phyloP scores from a whole-genome alignment of 2,888 invertebrate genomes.

The Aporophyla lueneburgensis region DNA sequence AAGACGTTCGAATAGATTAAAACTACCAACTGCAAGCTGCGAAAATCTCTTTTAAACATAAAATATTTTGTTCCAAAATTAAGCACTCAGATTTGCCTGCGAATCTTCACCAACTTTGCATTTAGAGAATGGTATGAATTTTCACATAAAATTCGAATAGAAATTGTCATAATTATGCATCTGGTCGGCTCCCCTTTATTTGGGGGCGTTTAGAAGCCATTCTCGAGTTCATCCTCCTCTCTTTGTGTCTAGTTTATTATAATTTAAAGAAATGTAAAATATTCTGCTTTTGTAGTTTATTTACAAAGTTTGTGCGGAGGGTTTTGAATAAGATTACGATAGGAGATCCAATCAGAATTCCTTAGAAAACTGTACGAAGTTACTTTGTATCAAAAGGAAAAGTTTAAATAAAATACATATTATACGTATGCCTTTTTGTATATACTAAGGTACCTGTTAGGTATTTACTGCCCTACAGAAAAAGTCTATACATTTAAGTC shows the following conservation, averaged over 20 bases:
- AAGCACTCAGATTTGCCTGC: slow-evolving; percentile 7
- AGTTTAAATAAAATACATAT: not conserved
- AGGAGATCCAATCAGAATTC: not conserved
- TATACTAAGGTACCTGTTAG: not conserved
- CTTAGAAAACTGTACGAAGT: not conserved
- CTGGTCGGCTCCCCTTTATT: slow-evolving; percentile 68
- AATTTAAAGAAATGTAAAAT: slow-evolving; percentile 77
- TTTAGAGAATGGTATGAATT: slow-evolving; percentile 55
- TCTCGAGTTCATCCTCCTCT: slow-evolving; percentile 67
- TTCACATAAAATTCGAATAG: slow-evolving; percentile 70
- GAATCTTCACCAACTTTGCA: slow-evolving; percentile 33
- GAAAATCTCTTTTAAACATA: not conserved
- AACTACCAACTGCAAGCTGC: not conserved
- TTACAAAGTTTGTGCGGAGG: slow-evolving; percentile 16
- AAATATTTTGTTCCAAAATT: not conserved
- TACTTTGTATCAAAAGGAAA: not conserved
- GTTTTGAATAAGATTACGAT: slow-evolving; percentile 37
- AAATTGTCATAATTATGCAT: slow-evolving; percentile 71
- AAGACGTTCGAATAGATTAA: not conserved
- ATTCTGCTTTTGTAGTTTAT: slow-evolving; percentile 45
- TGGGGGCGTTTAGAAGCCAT: slow-evolving; percentile 69
- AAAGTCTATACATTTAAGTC: not conserved
- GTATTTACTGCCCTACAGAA: not conserved
- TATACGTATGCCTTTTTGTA: no score
- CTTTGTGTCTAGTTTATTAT: slow-evolving; percentile 72